Conservation (phyloP, 2,888 invertebrate genomes). For the Altica lythri region DNA sequence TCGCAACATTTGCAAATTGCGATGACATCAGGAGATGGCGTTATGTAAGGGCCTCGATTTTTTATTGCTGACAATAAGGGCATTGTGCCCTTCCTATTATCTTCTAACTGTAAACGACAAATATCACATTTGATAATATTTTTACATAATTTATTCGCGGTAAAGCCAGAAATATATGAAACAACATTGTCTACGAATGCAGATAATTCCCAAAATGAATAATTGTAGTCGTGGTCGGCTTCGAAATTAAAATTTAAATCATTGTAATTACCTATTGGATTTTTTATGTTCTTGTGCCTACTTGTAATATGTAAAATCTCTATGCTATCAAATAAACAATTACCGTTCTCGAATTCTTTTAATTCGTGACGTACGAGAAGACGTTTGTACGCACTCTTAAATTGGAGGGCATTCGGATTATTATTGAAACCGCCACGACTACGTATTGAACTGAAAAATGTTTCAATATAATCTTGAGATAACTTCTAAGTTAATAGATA, state of each 20-base stretch:
- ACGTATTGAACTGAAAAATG: slow-evolving; percentile 33
- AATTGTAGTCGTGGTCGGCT: neutral
- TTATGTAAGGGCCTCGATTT: neutral
- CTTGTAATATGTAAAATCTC: slow-evolving; percentile 16
- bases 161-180: slow-evolving; percentile 21
- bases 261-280: neutral
- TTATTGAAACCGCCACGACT: slow-evolving; percentile 34
- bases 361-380: slow-evolving; percentile 26
- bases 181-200: slow-evolving; percentile 12
- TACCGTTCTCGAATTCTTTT: slow-evolving; percentile 2
- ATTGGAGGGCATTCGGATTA: slow-evolving; percentile 36
- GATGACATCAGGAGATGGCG: neutral
- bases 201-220: slow-evolving; percentile 9
- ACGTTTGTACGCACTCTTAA: slow-evolving; percentile 29
- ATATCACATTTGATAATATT: no score
- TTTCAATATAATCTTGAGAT: slow-evolving; percentile 34
- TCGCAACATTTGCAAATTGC: neutral
- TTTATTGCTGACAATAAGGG: neutral
- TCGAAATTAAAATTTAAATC: neutral
- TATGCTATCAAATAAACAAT: slow-evolving; percentile 14
- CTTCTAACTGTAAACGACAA: neutral
- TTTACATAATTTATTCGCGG: neutral
- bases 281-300: slow-evolving; percentile 1
- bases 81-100: neutral
- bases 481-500: slow-evolving; percentile 29